Percentiles rank a stretch among this genome's conserved stretches.
Conservation (phyloP, 2,113 vertebrate species). For the Myodes glareolus region DNA sequence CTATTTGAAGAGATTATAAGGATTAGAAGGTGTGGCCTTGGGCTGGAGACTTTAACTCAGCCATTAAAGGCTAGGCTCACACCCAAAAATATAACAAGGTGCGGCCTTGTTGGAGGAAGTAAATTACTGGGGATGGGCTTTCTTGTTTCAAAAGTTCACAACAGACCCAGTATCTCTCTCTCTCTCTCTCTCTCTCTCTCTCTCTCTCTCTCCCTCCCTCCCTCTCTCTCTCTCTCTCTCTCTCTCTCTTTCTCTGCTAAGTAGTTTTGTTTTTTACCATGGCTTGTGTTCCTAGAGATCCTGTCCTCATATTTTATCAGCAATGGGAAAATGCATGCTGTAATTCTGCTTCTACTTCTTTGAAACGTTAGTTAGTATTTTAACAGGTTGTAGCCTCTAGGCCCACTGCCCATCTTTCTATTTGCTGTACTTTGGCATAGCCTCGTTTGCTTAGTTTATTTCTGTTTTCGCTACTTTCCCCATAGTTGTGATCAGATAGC, state of each 20-base stretch:
- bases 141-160: neutral
- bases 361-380: neutral
- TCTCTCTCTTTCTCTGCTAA: neutral
- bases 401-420: neutral
- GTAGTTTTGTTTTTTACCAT: neutral
- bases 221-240: neutral
- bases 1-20: neutral
- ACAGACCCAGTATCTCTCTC: neutral
- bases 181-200: neutral
- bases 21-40: neutral
- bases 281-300: neutral
- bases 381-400: neutral
- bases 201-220: neutral
- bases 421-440: neutral
- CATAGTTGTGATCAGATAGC: neutral
- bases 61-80: too few species aligned
- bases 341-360: neutral
- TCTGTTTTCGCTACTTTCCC: neutral
- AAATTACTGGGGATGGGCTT: neutral
- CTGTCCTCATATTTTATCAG: neutral
- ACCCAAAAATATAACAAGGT: neutral
- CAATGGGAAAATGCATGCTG: neutral
- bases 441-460: neutral
- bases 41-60: too few species aligned
- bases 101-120: neutral